A percentile compares a stretch with the other conserved stretches of the same genome.
Conservation (phyloP, 2,888 invertebrate species). For the Chouioia cunea region DNA sequence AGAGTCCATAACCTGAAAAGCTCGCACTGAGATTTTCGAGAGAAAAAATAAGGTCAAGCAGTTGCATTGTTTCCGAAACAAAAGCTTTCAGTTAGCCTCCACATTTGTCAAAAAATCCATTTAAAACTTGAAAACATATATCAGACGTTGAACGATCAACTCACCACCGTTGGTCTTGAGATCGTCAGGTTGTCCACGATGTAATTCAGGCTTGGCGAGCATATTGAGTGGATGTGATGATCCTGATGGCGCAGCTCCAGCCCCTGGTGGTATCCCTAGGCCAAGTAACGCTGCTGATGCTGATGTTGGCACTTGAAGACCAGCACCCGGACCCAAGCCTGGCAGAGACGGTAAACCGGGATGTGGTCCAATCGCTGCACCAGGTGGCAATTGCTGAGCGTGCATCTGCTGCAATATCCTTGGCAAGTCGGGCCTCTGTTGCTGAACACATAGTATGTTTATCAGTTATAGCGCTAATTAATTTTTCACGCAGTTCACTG, state of each 20-base stretch:
- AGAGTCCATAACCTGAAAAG: too few species aligned
- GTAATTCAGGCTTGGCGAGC: conserved; percentile 83
- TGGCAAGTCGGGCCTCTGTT: conserved; percentile 87
- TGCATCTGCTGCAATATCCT: conserved; percentile 93
- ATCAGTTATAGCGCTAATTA: not conserved
- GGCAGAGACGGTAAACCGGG: conserved; percentile 74
- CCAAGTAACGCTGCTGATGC: conserved; percentile 70
- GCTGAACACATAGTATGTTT: conserved; percentile 70
- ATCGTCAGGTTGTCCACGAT: conserved; percentile 77
- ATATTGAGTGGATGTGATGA: conserved; percentile 83
- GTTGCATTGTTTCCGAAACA: conserved; percentile 3
- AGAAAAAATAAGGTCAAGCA: conserved; percentile 7
- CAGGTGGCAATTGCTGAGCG: conserved; percentile 82
- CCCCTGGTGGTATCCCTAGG: conserved; percentile 68
- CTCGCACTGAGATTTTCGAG: not conserved
- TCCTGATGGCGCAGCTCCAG: conserved; percentile 73
- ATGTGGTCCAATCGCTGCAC: conserved; percentile 80
- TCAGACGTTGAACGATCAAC: too few species aligned
- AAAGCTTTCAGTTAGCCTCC: conserved; percentile 1
- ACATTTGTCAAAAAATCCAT: not conserved
- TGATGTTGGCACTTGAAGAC: conserved; percentile 68
- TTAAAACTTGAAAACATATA: not conserved
- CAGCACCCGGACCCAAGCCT: conserved; percentile 68
- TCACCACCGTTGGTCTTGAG: conserved; percentile 83
- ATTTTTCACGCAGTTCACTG: not conserved